Base-by-base conservation (phyloP, 2,113 vertebrate genomes). In the Boulengeromyrus knoepffleri region DNA sequence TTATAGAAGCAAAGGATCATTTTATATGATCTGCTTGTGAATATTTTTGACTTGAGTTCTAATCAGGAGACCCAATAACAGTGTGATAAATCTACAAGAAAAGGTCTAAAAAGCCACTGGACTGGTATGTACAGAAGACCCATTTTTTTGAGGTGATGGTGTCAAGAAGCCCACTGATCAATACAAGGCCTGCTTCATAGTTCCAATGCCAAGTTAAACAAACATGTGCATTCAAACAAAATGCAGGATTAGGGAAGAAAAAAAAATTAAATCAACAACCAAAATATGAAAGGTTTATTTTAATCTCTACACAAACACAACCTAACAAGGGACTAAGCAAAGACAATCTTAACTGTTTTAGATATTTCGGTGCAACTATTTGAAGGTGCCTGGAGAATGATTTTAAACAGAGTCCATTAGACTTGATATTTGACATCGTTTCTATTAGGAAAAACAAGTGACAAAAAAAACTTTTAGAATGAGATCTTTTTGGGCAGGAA, bases 391-490 rank as follows among this genome's bases (percentile, higher is more conserved):
- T 27, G n/a, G 49, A 12, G 9, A 49, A 86, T 36, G 42, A 89
- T 27, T 47, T 19, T 80, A 42, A 21, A 27, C 50, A 9, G 27
- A 53, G 12, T 80, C 50, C 58, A 70, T 24, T 39, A 36, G 42
- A 58, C 52, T 49, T 90, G 12, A 47, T 62, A 89, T 87, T 45
- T 3, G 12, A 87, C 15, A 21, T 15, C 13, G 19, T 49, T 80
- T 58, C 83, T 45, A 58, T 53, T 4, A 49, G 45, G 80, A 77
- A 80, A 88, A 50, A 46, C 12, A 89, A 66, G 56, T 87, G 66
- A 89, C 83, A 74, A 89, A 86, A 74, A 74, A 86, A 12, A 3
- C 42, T 52, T 87, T 90, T 88, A 83, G 62, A 85, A 87, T 85
- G 8, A 36, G 87, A 42, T 70, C 36, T n/a, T 46, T 62, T 88